Percentiles rank a stretch among this genome's conserved stretches.
Evolutionary conservation across 2,888 invertebrate species (phyloP).

Genomic region (Xanthostigma xanthostigma): DNA sequence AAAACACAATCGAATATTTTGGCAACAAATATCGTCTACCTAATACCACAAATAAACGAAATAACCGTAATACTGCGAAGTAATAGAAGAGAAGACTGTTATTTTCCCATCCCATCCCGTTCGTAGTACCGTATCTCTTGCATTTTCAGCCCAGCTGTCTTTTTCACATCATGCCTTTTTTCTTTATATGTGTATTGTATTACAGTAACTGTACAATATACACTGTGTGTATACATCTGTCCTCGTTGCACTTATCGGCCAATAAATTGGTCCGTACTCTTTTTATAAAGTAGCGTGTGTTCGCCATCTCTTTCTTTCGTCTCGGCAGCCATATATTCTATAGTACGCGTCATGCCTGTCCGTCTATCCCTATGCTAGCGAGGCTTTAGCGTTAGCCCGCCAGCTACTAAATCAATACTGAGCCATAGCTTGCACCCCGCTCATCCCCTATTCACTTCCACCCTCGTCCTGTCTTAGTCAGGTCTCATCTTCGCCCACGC

Average conservation of each 20-base stretch:
- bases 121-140: background rate
- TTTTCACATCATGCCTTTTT: conserved; percentile 24
- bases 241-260: too few species aligned
- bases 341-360: conserved; percentile 1
- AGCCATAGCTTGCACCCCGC: conserved; percentile 15
- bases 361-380: conserved; percentile 1
- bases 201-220: too few species aligned
- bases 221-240: too few species aligned
- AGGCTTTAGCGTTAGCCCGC: conserved; percentile 18
- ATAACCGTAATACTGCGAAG: too few species aligned
- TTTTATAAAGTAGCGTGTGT: too few species aligned
- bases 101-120: background rate
- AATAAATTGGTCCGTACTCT: too few species aligned
- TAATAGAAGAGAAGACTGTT: too few species aligned
- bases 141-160: conserved; percentile 26
- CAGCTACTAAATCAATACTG: conserved; percentile 33
- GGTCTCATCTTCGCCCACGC: conserved; percentile 21
- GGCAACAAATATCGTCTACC: too few species aligned
- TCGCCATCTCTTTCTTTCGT: conserved; percentile 23
- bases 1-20: too few species aligned
- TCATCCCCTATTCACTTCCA: conserved; percentile 13
- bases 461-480: conserved; percentile 17
- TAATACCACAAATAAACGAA: too few species aligned
- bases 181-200: background rate
- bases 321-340: conserved; percentile 30